A percentile compares a stretch with the other conserved stretches of the same genome.
phyloP scores from a whole-genome alignment of 2,888 invertebrate species.

The Disparrhopalites patrizii region DNA sequence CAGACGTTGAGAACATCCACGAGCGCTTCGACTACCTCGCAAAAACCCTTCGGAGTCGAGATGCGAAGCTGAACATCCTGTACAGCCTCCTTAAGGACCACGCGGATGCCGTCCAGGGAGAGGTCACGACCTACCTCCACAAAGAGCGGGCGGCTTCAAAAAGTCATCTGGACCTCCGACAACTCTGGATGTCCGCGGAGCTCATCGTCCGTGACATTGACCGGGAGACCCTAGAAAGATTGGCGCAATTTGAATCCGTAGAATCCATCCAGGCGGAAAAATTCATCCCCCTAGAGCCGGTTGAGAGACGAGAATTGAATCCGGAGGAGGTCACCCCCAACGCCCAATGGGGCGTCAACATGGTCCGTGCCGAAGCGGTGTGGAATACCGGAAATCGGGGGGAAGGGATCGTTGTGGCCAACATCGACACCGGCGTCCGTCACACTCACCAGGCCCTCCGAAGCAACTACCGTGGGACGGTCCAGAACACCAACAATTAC shows the following conservation, averaged over 20 bases:
- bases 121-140: background rate
- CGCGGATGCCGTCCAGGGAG: slow-evolving; percentile 7
- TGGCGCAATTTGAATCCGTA: background rate
- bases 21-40: background rate
- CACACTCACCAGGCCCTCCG: slow-evolving; percentile 11
- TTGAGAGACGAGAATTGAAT: background rate
- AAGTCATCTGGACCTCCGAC: background rate
- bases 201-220: slow-evolving; percentile 10
- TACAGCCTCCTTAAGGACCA: slow-evolving; percentile 13
- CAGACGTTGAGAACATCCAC: background rate
- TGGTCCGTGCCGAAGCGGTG: background rate
- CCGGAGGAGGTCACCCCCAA: background rate
- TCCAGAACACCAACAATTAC: background rate
- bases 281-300: slow-evolving; percentile 3
- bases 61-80: background rate
- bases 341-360: slow-evolving; percentile 13
- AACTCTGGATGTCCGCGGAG: slow-evolving; percentile 15
- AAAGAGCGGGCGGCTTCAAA: background rate
- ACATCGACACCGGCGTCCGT: slow-evolving; percentile 13
- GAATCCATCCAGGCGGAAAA: background rate
- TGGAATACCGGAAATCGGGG: background rate
- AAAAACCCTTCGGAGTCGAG: background rate
- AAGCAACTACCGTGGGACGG: background rate
- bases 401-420: background rate
- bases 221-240: background rate